Evolutionary conservation across 2,888 invertebrate species (phyloP).

Genomic region (Strigamia crassipes): DNA sequence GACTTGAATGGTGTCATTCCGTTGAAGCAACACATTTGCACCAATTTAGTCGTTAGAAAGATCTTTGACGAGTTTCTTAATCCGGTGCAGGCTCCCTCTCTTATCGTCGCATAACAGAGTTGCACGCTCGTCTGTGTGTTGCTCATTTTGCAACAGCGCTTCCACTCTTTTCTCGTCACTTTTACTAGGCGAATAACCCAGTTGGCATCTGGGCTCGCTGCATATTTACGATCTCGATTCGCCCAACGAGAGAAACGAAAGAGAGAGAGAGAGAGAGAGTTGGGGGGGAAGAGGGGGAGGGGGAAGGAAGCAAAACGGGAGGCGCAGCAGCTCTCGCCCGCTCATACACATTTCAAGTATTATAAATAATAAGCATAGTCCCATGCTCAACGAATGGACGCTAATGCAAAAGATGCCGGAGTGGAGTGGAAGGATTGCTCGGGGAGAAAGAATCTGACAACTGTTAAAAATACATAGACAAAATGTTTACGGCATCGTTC

Average conservation of each 20-base stretch:
- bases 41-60: constrained; percentile 37
- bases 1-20: constrained; percentile 1
- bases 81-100: constrained; percentile 32
- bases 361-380: constrained; percentile 32
- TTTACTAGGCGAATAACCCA: constrained; percentile 36
- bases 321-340: constrained; percentile 10
- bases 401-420: constrained; percentile 15
- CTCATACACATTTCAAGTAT: constrained; percentile 31
- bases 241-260: neutral
- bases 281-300: neutral
- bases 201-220: constrained; percentile 29
- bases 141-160: constrained; percentile 34
- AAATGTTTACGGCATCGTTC: constrained; percentile 12
- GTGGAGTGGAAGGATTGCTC: constrained; percentile 6
- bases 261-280: constrained; percentile 28
- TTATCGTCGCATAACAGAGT: constrained; percentile 40
- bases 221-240: constrained; percentile 32
- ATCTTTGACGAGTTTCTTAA: constrained; percentile 40
- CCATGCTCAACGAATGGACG: constrained; percentile 17
- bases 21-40: constrained; percentile 26
- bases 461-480: constrained; percentile 21
- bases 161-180: constrained; percentile 34
- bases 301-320: constrained; percentile 1
- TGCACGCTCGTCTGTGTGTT: constrained; percentile 40
- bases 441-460: neutral